Evolutionary conservation across 1,140 invertebrate species (phyloP).

Genomic region (Akabosia matsudoensis): DNA sequence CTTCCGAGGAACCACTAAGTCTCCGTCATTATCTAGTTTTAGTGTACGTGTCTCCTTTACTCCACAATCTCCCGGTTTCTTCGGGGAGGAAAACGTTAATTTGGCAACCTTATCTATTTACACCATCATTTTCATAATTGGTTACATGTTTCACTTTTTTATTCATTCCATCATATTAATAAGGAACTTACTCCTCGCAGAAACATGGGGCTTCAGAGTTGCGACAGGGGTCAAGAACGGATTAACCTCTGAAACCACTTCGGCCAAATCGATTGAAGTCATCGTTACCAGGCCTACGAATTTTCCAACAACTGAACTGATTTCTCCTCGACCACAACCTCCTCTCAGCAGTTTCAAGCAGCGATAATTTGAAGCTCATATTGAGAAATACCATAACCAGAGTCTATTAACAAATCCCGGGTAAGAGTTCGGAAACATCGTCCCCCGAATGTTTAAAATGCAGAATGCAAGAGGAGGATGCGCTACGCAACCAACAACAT

Average conservation of each 20-base stretch:
- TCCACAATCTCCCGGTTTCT: neutral
- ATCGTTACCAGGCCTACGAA: no score
- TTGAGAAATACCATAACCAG: no score
- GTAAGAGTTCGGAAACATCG: no score
- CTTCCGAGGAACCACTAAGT: conserved; percentile 39
- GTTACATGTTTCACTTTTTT: neutral
- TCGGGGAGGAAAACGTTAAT: conserved; percentile 25
- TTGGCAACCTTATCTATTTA: conserved; percentile 31
- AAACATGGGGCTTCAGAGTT: conserved; percentile 19
- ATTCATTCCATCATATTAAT: neutral
- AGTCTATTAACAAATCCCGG: no score
- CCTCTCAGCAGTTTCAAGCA: no score
- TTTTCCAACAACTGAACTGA: no score
- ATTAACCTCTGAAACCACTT: conserved; percentile 39
- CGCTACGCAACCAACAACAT: no score
- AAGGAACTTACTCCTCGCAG: neutral
- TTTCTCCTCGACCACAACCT: no score
- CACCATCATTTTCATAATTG: neutral
- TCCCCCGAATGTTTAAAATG: no score
- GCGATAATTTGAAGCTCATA: no score
- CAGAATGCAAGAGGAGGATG: no score
- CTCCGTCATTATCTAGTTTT: conserved; percentile 42
- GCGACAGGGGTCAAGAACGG: conserved; percentile 25
- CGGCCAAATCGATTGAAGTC: neutral
- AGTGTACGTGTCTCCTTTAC: neutral